Evolutionary conservation across 2,888 invertebrate genomes (phyloP).

Genomic region (Trachelus troglodyta): DNA sequence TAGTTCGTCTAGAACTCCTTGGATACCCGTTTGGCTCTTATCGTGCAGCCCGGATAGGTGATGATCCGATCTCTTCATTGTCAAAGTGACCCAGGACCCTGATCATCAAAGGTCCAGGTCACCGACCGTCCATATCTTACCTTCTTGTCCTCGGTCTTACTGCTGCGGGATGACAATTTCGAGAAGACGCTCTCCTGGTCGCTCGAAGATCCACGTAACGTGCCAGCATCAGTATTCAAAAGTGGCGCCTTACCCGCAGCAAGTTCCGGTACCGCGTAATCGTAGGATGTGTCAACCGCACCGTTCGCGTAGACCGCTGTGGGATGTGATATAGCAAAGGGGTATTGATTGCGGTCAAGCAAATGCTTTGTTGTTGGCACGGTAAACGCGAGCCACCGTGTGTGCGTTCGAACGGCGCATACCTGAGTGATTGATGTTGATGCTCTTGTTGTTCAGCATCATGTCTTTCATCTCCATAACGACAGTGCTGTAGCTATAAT

Average conservation of each 20-base stretch:
- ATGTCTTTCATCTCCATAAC: conserved; percentile 82
- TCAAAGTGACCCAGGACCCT: background rate
- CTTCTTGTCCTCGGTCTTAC: conserved; percentile 68
- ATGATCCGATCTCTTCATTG: background rate
- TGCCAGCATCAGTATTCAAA: conserved; percentile 68
- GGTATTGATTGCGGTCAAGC: conserved; percentile 57
- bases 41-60: background rate
- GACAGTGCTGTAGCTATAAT: conserved; percentile 81
- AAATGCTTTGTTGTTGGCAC: conserved; percentile 46
- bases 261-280: conserved; percentile 83
- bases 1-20: background rate
- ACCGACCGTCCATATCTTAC: conserved; percentile 49
- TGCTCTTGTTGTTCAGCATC: conserved; percentile 67
- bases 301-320: conserved; percentile 62
- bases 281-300: conserved; percentile 74
- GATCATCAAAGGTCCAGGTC: background rate
- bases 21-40: background rate
- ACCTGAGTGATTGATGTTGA: conserved; percentile 61
- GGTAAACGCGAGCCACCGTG: conserved; percentile 17
- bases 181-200: conserved; percentile 68
- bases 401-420: conserved; percentile 16
- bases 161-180: conserved; percentile 59
- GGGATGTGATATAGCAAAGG: conserved; percentile 12
- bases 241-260: conserved; percentile 73
- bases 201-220: conserved; percentile 56